A percentile compares a stretch with the other conserved stretches of the same genome.
Evolutionary conservation across 2,888 invertebrate genomes (phyloP).

Genomic region (Schizotus pectinicornis): DNA sequence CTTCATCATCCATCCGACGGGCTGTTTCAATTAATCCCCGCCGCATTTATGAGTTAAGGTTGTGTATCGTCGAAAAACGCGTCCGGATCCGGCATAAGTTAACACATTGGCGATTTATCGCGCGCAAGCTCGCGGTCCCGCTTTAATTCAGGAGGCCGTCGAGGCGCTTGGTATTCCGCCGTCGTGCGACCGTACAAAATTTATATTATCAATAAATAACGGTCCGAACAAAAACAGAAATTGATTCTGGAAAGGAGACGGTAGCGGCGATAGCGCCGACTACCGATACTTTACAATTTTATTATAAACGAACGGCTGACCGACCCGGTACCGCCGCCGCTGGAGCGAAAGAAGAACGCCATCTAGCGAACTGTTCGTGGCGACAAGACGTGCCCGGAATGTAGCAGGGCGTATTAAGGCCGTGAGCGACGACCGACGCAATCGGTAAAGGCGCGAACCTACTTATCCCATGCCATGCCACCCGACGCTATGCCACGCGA

Average conservation of each 20-base stretch:
- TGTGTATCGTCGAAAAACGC: slow-evolving; percentile 10
- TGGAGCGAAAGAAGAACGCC: slow-evolving; percentile 22
- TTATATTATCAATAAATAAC: slow-evolving; percentile 57
- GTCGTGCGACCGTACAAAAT: slow-evolving; percentile 48
- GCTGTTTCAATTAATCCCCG: background rate
- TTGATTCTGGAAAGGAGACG: slow-evolving; percentile 26
- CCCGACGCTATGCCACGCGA: no score
- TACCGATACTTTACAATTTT: slow-evolving; percentile 50
- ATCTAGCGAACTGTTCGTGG: slow-evolving; percentile 12
- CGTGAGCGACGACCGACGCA: background rate
- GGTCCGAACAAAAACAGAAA: slow-evolving; percentile 26
- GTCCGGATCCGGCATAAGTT: slow-evolving; percentile 14
- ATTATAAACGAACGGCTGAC: slow-evolving; percentile 43
- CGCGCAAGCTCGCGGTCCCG: background rate
- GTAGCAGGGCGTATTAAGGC: slow-evolving; percentile 35
- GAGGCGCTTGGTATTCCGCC: slow-evolving; percentile 46
- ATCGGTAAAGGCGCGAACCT: no score
- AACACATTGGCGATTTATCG: slow-evolving; percentile 25
- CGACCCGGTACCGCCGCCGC: slow-evolving; percentile 14
- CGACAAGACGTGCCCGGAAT: slow-evolving; percentile 43
- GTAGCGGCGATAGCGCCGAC: slow-evolving; percentile 19
- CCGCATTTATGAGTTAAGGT: slow-evolving; percentile 4
- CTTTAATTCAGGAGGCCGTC: slow-evolving; percentile 4
- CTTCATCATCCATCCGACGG: background rate
- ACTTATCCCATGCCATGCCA: no score